Percentiles rank a stretch among this genome's conserved stretches.
Evolutionary conservation across 2,888 invertebrate species (phyloP).

Genomic region (Rhorus exstirpatorius): DNA sequence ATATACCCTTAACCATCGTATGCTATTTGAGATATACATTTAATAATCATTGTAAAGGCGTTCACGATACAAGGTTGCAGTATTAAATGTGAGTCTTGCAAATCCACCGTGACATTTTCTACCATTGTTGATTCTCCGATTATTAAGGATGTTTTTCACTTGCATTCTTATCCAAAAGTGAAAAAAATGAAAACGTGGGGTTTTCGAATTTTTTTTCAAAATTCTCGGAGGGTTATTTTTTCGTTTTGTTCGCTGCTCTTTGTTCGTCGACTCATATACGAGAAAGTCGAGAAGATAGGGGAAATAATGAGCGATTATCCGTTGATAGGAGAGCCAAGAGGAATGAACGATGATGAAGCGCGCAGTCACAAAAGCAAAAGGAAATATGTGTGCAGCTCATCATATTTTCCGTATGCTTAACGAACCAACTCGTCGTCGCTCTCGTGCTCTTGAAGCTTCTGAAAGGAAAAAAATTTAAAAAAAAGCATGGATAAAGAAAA

Average conservation of each 20-base stretch:
- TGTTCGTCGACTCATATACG: constrained; percentile 2
- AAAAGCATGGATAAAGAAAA: background rate
- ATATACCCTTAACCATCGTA: background rate
- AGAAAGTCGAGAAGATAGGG: background rate
- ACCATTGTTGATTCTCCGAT: too few relatives aligned
- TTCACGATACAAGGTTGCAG: background rate
- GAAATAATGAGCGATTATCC: constrained; percentile 3
- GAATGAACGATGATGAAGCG: background rate
- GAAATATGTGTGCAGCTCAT: background rate
- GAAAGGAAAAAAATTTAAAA: background rate
- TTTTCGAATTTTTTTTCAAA: background rate
- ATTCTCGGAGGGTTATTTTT: background rate
- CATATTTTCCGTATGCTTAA: constrained; percentile 12
- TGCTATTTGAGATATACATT: background rate
- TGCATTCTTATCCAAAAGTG: too few relatives aligned
- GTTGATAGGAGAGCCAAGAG: background rate
- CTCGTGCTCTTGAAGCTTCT: background rate
- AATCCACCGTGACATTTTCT: too few relatives aligned
- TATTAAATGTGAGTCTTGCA: too few relatives aligned
- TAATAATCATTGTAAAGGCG: background rate
- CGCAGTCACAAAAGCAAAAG: background rate
- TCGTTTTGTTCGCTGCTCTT: background rate
- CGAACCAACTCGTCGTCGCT: constrained; percentile 10
- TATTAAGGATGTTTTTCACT: too few relatives aligned
- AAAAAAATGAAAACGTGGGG: too few relatives aligned